Evolutionary conservation across 2,113 vertebrate genomes (phyloP).

Genomic region (Colinus virginianus): DNA sequence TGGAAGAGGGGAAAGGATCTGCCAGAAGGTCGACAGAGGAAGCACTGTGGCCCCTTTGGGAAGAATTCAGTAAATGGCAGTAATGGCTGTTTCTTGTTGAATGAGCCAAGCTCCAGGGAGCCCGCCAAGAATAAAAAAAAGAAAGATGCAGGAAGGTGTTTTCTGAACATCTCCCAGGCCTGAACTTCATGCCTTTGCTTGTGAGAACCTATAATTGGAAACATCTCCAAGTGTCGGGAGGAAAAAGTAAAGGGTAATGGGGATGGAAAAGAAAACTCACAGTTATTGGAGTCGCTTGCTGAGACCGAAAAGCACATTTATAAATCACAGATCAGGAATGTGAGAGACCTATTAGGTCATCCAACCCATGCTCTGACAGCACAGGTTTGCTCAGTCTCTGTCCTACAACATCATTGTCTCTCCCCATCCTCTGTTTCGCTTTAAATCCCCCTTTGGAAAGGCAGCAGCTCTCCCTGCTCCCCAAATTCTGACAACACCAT

Average conservation of each 20-base stretch:
- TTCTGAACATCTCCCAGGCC: conserved; percentile 44
- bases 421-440: background rate
- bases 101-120: background rate
- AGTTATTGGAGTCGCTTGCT: background rate
- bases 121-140: background rate
- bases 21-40: background rate
- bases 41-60: background rate
- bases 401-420: background rate
- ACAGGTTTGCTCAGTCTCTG: background rate
- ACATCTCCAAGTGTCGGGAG: background rate
- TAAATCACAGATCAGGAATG: conserved; percentile 43
- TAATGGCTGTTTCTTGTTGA: background rate
- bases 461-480: background rate
- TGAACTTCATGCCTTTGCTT: conserved; percentile 29
- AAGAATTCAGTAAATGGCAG: background rate
- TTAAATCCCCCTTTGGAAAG: background rate
- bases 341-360: conserved; percentile 2
- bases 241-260: conserved; percentile 34
- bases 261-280: conserved; percentile 42
- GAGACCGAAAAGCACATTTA: background rate
- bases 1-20: background rate
- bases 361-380: background rate
- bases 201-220: conserved; percentile 51
- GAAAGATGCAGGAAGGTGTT: background rate
- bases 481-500: background rate